Evolutionary conservation across 2,888 invertebrate species (phyloP).

Genomic region (Onchidella celtica): DNA sequence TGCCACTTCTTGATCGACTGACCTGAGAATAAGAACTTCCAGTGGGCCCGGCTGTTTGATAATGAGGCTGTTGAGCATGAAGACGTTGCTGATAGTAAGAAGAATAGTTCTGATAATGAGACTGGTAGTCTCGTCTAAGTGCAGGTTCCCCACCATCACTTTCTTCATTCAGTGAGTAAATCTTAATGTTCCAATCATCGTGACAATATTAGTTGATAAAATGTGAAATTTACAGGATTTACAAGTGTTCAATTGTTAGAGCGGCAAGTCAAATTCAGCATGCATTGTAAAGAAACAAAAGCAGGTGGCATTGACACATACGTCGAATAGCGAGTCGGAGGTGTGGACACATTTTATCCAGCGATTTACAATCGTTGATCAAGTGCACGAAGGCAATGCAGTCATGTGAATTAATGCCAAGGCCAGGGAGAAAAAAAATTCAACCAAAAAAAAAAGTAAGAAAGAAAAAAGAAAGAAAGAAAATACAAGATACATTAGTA

Average conservation of each 20-base stretch:
- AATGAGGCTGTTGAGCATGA: not conserved
- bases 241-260: too few relatives aligned
- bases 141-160: not conserved
- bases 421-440: conserved; percentile 35
- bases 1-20: not conserved
- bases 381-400: not conserved
- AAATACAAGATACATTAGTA: conserved; percentile 21
- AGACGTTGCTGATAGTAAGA: not conserved
- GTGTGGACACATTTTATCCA: not conserved
- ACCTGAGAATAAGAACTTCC: not conserved
- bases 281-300: conserved; percentile 11
- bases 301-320: not conserved
- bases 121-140: not conserved
- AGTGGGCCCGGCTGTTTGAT: not conserved
- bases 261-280: too few relatives aligned
- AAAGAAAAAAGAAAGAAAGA: conserved; percentile 24
- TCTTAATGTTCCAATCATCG: not conserved
- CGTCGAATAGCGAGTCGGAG: not conserved
- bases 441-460: conserved; percentile 12
- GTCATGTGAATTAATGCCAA: conserved; percentile 23
- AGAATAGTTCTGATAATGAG: not conserved
- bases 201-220: too few relatives aligned
- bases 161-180: conserved; percentile 25
- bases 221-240: too few relatives aligned
- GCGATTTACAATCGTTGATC: not conserved